Base-by-base conservation (phyloP, 1,140 invertebrate genomes). In the Leptonema lineaticorne region DNA sequence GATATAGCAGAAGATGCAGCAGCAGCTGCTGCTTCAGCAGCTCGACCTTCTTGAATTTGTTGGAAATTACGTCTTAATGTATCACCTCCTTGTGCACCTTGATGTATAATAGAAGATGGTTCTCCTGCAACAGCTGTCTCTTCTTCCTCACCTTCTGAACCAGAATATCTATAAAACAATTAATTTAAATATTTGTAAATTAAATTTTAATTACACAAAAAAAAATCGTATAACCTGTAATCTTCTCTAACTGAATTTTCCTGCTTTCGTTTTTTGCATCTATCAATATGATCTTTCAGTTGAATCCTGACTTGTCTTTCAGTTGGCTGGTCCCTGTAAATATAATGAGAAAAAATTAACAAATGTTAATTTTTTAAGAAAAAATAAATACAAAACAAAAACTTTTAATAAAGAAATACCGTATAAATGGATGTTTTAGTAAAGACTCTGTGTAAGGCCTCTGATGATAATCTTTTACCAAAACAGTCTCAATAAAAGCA, bases 271-370 rank as follows among this genome's bases (percentile, higher is more conserved):
- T 95, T 96, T 84, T 95, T 96, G 82, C 93, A 95, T 67, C 97
- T 85, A 83, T 99, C 98, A 79, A 99, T 98, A 80, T 99, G 97
- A 81, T 99, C 98, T 83, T 99, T 99, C 24, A 99, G 89, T 78
- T 99, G 96, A 82, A 97, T 98, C 76, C 96, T 86, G 48, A 98
- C 96, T 86, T 99, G 96, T 74, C 96, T 84, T 81, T 99, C 97
- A 65, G 95, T 97, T 0, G 97, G 96, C 82, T 99, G 96, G 83
- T 99, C 97, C 76, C 85, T 86, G 73, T 30, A 74, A 66, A 18
- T 3, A 41, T 11, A 41, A 41, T 14, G n/a, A n/a, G n/a, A 24
- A 56, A 27, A 20, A 11, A 63, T 63, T 24, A 56, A 18, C 26
- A n/a, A 27, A 27, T 63, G 41, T 11, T 63, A 18, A 29, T 6